Percentiles rank a stretch among this genome's conserved stretches.
Evolutionary conservation across 2,888 invertebrate genomes (phyloP).

Genomic region (Argyresthia albistria): DNA sequence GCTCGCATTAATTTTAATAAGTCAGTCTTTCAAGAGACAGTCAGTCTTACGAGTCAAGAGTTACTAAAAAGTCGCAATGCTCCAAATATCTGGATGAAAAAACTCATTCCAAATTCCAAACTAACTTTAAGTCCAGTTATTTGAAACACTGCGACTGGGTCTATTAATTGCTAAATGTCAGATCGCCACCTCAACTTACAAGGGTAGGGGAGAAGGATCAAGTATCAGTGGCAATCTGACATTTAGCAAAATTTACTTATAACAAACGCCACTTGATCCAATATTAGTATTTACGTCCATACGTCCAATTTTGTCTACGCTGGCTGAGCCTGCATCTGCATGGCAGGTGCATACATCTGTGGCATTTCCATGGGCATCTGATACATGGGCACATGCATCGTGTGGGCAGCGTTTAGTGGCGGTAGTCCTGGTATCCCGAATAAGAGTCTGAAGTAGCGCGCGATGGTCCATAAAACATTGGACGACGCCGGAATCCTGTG

Average conservation of each 20-base stretch:
- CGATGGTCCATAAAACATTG: slow-evolving; percentile 69
- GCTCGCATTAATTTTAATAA: slow-evolving; percentile 35
- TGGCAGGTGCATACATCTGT: slow-evolving; percentile 39
- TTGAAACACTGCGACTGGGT: slow-evolving; percentile 47
- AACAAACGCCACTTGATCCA: slow-evolving; percentile 58
- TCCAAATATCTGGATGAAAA: slow-evolving; percentile 34
- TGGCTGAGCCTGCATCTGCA: slow-evolving; percentile 36
- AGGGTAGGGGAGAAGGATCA: slow-evolving; percentile 34
- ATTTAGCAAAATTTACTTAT: slow-evolving; percentile 43
- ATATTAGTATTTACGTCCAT: slow-evolving; percentile 24
- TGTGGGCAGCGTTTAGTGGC: slow-evolving; percentile 46
- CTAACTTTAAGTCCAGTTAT: slow-evolving; percentile 28
- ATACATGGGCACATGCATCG: slow-evolving; percentile 62
- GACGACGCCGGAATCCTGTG: slow-evolving; percentile 67
- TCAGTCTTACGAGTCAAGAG: slow-evolving; percentile 44
- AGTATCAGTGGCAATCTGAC: slow-evolving; percentile 61
- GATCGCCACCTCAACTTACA: slow-evolving; percentile 42
- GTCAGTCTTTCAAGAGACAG: slow-evolving; percentile 35
- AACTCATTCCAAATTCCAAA: slow-evolving; percentile 12
- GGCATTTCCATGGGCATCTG: slow-evolving; percentile 28
- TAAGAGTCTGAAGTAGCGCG: slow-evolving; percentile 65
- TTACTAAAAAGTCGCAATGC: slow-evolving; percentile 24
- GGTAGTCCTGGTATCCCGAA: slow-evolving; percentile 53
- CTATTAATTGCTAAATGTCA: slow-evolving; percentile 55
- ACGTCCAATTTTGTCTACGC: slow-evolving; percentile 58